Conservation (phyloP, 2,113 vertebrate genomes). For the Clinocottus analis region DNA sequence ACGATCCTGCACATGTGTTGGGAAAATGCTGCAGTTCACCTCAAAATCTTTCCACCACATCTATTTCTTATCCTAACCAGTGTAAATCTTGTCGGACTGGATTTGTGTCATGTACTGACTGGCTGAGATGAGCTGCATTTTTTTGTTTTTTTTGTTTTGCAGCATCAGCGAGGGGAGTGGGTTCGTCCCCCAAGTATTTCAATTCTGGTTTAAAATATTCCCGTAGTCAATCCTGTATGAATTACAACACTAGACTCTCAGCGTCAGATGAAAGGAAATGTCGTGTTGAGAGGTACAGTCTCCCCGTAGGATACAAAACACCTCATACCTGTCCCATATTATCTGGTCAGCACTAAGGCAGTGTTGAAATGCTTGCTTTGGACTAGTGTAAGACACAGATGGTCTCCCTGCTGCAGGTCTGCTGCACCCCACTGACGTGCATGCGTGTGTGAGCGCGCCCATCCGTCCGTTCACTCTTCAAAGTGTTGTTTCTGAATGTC, state of each 20-base stretch:
- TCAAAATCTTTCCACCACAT: slow-evolving; percentile 35
- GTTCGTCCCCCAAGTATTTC: slow-evolving; percentile 7
- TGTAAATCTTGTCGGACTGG: slow-evolving; percentile 18
- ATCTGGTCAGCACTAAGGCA: slow-evolving; percentile 40
- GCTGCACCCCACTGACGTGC: slow-evolving; percentile 54
- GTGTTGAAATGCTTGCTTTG: slow-evolving; percentile 53
- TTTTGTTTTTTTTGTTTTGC: no score
- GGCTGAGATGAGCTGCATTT: slow-evolving; percentile 12
- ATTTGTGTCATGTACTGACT: slow-evolving; percentile 38
- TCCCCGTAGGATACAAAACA: slow-evolving; percentile 12
- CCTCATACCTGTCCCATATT: slow-evolving; percentile 55
- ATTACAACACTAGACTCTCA: slow-evolving; percentile 26
- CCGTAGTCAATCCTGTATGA: slow-evolving; percentile 38
- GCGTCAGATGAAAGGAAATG: slow-evolving; percentile 20
- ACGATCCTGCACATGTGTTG: slow-evolving; percentile 45
- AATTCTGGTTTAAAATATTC: slow-evolving; percentile 17
- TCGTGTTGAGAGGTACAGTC: slow-evolving; percentile 11
- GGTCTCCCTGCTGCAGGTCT: slow-evolving; percentile 76
- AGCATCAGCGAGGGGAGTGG: neutral
- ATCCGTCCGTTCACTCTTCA: neutral
- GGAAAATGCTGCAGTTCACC: slow-evolving; percentile 34
- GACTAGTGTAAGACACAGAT: slow-evolving; percentile 77
- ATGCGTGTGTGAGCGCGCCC: neutral
- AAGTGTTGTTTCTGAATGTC: slow-evolving; percentile 17
- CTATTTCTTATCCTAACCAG: slow-evolving; percentile 22